Conservation (phyloP, 2,113 vertebrate species). For the Mesoclemmys tuberculata region DNA sequence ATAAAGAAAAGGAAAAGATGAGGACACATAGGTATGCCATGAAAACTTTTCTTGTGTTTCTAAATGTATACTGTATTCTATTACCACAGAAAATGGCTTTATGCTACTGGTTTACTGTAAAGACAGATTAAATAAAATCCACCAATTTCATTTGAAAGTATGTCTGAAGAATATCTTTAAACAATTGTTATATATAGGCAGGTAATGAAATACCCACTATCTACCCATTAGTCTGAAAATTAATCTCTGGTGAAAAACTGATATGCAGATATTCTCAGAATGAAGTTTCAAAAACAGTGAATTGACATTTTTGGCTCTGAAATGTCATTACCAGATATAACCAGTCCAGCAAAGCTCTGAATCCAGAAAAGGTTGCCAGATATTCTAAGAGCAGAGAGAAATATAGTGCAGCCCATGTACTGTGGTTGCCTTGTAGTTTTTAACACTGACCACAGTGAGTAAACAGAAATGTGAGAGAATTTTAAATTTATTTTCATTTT, state of each 20-base stretch:
- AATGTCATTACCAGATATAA: neutral
- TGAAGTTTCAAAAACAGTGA: neutral
- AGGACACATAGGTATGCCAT: neutral
- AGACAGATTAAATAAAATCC: neutral
- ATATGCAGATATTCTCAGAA: neutral
- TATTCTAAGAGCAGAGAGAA: neutral
- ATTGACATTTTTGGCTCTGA: neutral
- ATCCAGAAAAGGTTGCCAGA: accelerated
- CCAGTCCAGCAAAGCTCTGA: accelerated
- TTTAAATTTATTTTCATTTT: neutral
- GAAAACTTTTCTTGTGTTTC: accelerated
- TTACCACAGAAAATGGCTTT: neutral
- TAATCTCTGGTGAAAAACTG: neutral
- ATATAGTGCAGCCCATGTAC: neutral
- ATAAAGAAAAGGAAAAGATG: neutral
- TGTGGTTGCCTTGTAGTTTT: neutral
- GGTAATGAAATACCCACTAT: neutral
- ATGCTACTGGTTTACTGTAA: neutral
- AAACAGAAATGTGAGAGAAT: neutral
- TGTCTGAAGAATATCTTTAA: neutral
- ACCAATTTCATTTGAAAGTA: neutral
- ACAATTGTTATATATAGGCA: neutral
- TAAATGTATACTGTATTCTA: neutral
- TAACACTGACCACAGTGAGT: neutral
- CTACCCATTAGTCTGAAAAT: neutral